Percentiles rank a stretch among this genome's conserved stretches.
Conservation (phyloP, 2,888 invertebrate species). For the Ferrisia virgata region DNA sequence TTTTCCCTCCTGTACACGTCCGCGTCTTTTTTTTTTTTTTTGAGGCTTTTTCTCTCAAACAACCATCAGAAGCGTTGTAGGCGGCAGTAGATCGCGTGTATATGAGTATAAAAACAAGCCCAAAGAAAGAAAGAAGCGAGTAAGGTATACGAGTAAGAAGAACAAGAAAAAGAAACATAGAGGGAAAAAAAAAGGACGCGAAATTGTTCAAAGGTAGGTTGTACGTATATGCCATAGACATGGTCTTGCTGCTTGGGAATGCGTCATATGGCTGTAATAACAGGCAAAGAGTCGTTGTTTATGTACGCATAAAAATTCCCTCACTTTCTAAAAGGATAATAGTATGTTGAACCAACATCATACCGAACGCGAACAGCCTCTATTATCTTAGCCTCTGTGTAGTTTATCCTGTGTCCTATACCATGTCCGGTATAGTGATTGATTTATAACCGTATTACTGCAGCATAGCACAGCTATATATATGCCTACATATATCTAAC, state of each 20-base stretch:
- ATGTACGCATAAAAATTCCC: conserved; percentile 24
- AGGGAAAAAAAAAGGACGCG: background rate
- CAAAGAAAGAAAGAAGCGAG: background rate
- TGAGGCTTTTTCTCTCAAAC: background rate
- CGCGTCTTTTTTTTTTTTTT: background rate
- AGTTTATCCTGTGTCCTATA: background rate
- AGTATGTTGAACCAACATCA: no score
- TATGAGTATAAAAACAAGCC: background rate
- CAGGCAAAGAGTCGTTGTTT: conserved; percentile 20
- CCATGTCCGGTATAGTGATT: background rate
- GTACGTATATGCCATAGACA: no score
- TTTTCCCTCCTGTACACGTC: background rate
- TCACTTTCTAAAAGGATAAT: background rate
- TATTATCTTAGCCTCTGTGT: background rate
- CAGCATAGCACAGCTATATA: no score
- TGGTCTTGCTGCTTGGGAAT: conserved; percentile 34
- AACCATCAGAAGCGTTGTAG: background rate
- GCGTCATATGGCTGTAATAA: conserved; percentile 38
- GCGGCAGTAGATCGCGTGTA: background rate
- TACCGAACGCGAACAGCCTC: background rate
- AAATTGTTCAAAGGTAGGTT: conserved; percentile 4
- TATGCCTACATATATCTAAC: no score
- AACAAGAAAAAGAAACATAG: no score
- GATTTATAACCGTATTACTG: background rate
- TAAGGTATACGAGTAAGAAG: no score